These are phyloP conservation scores for Gymnocypris eckloni DNA, from an alignment of 2,797 vertebrate species.

Conservation along the genomic window DNA sequence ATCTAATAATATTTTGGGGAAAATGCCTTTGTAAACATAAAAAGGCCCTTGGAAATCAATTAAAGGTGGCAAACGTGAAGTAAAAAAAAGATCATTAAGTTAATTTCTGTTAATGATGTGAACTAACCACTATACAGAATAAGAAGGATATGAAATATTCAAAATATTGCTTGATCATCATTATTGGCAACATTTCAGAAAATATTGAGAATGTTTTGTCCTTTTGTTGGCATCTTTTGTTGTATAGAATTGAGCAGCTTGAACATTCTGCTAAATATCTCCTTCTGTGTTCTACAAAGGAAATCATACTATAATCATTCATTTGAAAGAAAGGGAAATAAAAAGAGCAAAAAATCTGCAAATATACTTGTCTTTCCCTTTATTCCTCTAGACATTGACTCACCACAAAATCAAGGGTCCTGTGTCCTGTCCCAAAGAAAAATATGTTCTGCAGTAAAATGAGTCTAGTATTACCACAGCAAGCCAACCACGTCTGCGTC, in stretches of 20 bases:
- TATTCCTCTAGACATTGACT: constrained; percentile 45
- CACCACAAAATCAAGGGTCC: constrained; percentile 72
- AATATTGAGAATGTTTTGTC: not conserved
- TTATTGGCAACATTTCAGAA: not conserved
- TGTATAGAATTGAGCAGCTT: not conserved
- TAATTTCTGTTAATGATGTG: not conserved
- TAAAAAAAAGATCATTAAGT: not conserved
- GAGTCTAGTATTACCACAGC: constrained; percentile 52
- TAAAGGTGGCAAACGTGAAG: not conserved
- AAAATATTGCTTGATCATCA: not conserved
- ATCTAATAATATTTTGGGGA: too few relatives aligned
- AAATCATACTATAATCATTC: not conserved
- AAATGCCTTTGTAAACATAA: not conserved
- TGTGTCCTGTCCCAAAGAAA: constrained; percentile 65
- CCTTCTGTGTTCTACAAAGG: not conserved
- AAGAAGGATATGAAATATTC: not conserved
- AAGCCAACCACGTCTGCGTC: constrained; percentile 63
- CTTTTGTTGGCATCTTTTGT: not conserved
- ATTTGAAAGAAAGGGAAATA: not conserved
- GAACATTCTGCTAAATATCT: constrained; percentile 17
- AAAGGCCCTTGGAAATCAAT: not conserved
- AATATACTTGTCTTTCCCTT: constrained; percentile 58
- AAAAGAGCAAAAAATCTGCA: constrained; percentile 38
- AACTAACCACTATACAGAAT: not conserved
- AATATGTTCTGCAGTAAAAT: constrained; percentile 66